Base-by-base conservation (phyloP, 2,113 vertebrate genomes). In the Hippocampus abdominalis region DNA sequence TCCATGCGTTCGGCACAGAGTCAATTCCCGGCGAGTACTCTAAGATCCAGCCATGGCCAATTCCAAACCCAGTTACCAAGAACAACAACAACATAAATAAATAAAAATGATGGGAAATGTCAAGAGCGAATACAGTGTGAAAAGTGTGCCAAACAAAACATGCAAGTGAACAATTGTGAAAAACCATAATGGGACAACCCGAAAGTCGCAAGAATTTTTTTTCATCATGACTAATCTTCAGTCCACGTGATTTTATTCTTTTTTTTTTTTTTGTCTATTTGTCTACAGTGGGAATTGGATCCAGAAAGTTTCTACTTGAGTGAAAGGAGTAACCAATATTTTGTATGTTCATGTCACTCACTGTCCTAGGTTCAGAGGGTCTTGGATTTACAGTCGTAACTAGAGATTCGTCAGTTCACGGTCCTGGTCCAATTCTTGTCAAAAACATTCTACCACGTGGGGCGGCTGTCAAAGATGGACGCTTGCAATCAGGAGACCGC, bases 321-420 rank as follows among this genome's bases (percentile, higher is more conserved):
- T 27, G 4, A 27, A 57, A 25, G 32, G 32, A 36, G 32, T 36
- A 36, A 36, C 32, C 32, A 36, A 36, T 36, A 36, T 36, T 7
- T 36, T 36, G 32, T 36, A 36, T 36, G 32, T 36, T 1, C 32
- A 44, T 44, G 42, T 49, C 8, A 6, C 12, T 29, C 23, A 57
- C 54, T 57, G 1, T 39, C 76, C 2, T 64, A 99, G 97, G 97
- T 82, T 86, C 93, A 4, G 97, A 98, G 82, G 97, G 97, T 61
- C 94, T 99, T 73, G 97, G 97, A 48, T 99, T 99, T 81, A 99
- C 97, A 0, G 96, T 99, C 3, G 97, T 98, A 72, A 99, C 97
- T 72, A 95, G 97, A 90, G 97, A 99, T 71, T 97, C 97, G 60
- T 94, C 96, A 36, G 88, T 96, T 6, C 95, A 97, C 0, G 95